Evolutionary conservation across 2,888 invertebrate genomes (phyloP), one percentile per base, ranked within the genome.

Genomic region (Sminthurides aquaticus): DNA sequence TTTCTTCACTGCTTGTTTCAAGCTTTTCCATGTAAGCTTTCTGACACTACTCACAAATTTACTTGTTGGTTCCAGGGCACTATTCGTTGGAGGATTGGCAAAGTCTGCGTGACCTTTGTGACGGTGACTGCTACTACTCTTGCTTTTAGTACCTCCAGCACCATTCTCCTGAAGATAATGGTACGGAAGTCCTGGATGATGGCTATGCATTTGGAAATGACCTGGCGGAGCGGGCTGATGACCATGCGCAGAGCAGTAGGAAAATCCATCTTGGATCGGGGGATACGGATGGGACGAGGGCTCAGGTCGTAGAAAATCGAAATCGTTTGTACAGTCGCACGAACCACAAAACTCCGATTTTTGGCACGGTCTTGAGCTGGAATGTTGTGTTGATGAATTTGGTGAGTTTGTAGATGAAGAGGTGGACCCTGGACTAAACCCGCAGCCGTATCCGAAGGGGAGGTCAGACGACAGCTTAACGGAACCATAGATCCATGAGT

Each of bases 1-100:
- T 54, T 74, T 74, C 62, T 73, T 74, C 25, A 74, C 74, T 11
- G 66, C 74, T 67, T 74, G 74, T 62, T 74, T 74, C 58, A 74
- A 67, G 62, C 74, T 74, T 62, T 74, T 74, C 74, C 74, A 74
- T 11, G 74, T 74, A 49, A 74, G 49, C 52, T 74, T 74, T 52
- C 72, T 65, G 59, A 74, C 74, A 56, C 66, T 66, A 65, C 67
- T 72, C 1, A 67, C 71, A 68, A 74, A 71, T 26, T 65, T 71
- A 63, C 70, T 72, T 24, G 59, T 67, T 60, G 65, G 62, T 24
- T 70, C 70, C 26, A n/a, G 20, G 3, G 56, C 18, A 24, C 22
- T 26, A 3, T 55, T 49, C 24, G 18, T 22, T 8, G 29, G 15
- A 22, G 24, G 24, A 11, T 25, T 22, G 24, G 18, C 22, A 25